These are phyloP conservation scores for Procambarus virginalis DNA, from an alignment of 1,140 invertebrate genomes.

Conservation along the genomic window DNA sequence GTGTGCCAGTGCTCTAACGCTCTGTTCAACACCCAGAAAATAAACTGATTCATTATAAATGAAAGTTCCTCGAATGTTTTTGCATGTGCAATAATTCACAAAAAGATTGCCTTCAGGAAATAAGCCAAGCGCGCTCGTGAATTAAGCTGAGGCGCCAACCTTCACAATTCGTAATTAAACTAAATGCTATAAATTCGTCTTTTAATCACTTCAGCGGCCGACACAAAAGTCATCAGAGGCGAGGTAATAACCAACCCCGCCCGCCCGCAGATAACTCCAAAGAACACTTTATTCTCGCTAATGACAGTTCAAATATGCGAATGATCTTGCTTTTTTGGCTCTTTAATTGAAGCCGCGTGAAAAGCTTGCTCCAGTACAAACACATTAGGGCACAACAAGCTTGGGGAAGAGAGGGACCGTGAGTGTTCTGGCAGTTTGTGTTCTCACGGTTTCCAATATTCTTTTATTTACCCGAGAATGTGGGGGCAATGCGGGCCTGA, in stretches of 20 bases:
- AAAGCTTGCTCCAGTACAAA: neutral
- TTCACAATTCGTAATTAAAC: no score
- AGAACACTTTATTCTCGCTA: neutral
- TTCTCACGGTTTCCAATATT: neutral
- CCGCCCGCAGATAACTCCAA: neutral
- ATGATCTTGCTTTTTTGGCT: neutral
- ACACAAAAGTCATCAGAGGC: neutral
- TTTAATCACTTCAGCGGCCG: no score
- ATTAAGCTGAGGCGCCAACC: no score
- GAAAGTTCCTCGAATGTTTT: no score
- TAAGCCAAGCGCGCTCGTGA: no score
- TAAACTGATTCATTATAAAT: no score
- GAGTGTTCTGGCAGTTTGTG: neutral
- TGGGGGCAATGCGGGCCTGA: neutral
- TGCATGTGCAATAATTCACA: no score
- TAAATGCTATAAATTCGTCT: no score
- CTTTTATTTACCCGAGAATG: neutral
- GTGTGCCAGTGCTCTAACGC: no score
- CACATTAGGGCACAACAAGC: neutral
- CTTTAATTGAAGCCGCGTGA: neutral
- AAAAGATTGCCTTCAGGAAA: no score
- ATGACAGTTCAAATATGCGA: slow-evolving; percentile 9
- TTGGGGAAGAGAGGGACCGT: neutral
- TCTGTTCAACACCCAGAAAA: no score
- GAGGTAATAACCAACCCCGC: neutral